Conservation (phyloP, 2,797 vertebrate species). For the Bradypodion pumilum region DNA sequence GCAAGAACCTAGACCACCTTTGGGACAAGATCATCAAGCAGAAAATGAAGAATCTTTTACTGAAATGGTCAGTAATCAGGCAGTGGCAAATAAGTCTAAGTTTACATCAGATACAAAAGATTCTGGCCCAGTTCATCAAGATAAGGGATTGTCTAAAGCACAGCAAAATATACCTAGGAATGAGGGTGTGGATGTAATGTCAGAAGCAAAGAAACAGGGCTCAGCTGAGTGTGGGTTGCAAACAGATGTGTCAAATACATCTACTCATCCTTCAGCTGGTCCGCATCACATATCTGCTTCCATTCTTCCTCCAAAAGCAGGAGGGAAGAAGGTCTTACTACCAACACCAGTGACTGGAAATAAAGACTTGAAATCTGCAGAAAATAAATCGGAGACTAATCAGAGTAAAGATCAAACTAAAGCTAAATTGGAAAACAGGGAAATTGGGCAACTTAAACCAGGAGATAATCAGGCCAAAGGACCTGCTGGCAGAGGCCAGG, state of each 20-base stretch:
- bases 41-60: constrained; percentile 76
- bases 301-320: constrained; percentile 61
- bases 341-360: constrained; percentile 63
- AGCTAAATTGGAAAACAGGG: constrained; percentile 66
- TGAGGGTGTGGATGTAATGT: constrained; percentile 69
- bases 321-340: constrained; percentile 42
- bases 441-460: constrained; percentile 73
- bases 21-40: constrained; percentile 72
- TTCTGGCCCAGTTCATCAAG: constrained; percentile 60
- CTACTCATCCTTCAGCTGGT: constrained; percentile 54
- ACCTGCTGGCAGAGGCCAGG: constrained; percentile 74
- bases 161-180: constrained; percentile 72
- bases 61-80: constrained; percentile 68
- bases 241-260: constrained; percentile 70
- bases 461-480: constrained; percentile 81
- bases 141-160: constrained; percentile 68
- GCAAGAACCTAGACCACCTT: constrained; percentile 72
- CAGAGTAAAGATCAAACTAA: constrained; percentile 63
- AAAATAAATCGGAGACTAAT: constrained; percentile 75
- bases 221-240: constrained; percentile 73
- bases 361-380: constrained; percentile 75
- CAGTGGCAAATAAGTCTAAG: constrained; percentile 69
- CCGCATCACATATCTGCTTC: constrained; percentile 60
- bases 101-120: constrained; percentile 64
- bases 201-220: constrained; percentile 76